These are phyloP conservation scores for Cerastis leucographa DNA, from an alignment of 2,888 invertebrate species.

Conservation along the genomic window DNA sequence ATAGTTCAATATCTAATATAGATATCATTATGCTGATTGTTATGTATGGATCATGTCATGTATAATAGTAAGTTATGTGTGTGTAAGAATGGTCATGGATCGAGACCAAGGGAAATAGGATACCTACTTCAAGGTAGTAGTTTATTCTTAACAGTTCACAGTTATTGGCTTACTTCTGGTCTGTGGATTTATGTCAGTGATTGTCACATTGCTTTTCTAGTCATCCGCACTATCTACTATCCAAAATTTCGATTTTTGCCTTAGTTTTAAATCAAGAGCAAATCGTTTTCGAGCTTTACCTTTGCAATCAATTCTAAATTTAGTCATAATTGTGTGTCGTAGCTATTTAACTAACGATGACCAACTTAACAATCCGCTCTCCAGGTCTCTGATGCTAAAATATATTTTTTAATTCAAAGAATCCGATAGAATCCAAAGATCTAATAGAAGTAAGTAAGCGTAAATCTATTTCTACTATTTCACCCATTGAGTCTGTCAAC, in stretches of 20 bases:
- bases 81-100: too few species aligned
- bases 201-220: background rate
- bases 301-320: background rate
- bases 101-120: background rate
- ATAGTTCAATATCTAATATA: background rate
- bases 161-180: too few species aligned
- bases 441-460: slow-evolving; percentile 7
- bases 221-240: background rate
- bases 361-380: background rate
- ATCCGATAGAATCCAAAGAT: slow-evolving; percentile 13
- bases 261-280: background rate
- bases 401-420: background rate
- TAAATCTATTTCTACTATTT: slow-evolving; percentile 37
- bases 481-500: slow-evolving; percentile 41
- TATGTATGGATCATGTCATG: too few species aligned
- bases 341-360: slow-evolving; percentile 2
- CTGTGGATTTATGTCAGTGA: background rate
- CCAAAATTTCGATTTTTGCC: background rate
- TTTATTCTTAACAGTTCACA: background rate
- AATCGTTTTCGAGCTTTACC: background rate
- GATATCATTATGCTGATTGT: too few species aligned
- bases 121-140: background rate
- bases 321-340: background rate
- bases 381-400: background rate
- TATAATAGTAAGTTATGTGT: too few species aligned